Base-by-base conservation (phyloP, 2,797 vertebrate species). In the Pseudocheirus occidentalis region DNA sequence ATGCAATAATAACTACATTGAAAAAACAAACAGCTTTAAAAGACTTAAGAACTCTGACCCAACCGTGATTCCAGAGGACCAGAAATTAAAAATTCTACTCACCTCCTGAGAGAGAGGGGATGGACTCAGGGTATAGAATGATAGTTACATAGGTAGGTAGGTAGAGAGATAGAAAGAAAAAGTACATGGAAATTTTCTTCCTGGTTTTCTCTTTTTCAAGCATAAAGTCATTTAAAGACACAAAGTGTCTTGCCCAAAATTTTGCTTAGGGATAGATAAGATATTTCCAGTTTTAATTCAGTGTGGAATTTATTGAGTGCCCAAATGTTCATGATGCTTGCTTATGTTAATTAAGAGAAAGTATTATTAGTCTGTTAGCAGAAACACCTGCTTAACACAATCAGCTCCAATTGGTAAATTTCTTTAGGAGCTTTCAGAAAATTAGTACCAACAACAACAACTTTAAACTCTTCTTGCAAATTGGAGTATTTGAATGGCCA, bases 281-380 rank as follows among this genome's bases (percentile, higher is more conserved):
- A 58, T 11, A 95, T 90, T 94, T 55, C n/a, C 56, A 94, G 93
- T 57, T 5, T 96, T 94, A 89, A 58, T 93, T 95, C 95, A 94
- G 93, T 55, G 52, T 95, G n/a, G 46, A 97, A 96, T 95, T 58
- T 92, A 97, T 90, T 97, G 90, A 95, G 89, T 94, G 89, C 54
- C 96, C 96, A 94, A 96, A 96, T 52, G 46, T 53, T 93, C 95
- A 93, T 9, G 94, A 62, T 93, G 93, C 50, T 66, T 95, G 50
- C 53, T 92, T 93, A 93, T 57, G 28, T 91, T 96, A 94, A 95
- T 95, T 94, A 95, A 92, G 89, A 96, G 95, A 95, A 95, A 55
- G 12, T 55, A 93, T 96, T 95, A 94, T 90, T 94, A 92, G 50
- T 52, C 7, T 46, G 57, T 93, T 73, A 55, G 2, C 52, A 91